A percentile compares a stretch with the other conserved stretches of the same genome.
Evolutionary conservation across 2,888 invertebrate genomes (phyloP).

Genomic region (Argyresthia albistria): DNA sequence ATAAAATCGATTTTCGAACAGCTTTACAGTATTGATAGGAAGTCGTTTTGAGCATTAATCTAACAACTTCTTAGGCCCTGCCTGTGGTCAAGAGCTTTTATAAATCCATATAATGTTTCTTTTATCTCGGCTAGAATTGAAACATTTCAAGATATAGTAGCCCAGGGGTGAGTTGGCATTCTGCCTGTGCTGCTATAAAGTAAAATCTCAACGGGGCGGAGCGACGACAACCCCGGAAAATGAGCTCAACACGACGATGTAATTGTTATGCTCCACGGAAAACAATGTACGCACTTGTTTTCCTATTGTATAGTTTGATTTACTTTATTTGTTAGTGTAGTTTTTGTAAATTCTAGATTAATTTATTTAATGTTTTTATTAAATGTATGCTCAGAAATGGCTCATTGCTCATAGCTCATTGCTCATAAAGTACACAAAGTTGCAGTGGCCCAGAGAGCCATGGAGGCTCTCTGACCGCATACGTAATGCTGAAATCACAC

Average conservation of each 20-base stretch:
- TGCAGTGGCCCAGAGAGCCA: too few relatives aligned
- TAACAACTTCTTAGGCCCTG: not conserved
- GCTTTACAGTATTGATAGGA: too few relatives aligned
- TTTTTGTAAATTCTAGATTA: too few relatives aligned
- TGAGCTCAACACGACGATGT: conserved; percentile 17
- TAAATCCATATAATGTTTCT: not conserved
- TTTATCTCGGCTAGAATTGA: not conserved
- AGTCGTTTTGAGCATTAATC: conserved; percentile 11
- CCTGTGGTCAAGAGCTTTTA: not conserved
- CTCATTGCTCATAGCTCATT: too few relatives aligned
- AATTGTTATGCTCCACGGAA: not conserved
- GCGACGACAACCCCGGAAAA: conserved; percentile 23
- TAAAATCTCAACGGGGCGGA: conserved; percentile 39
- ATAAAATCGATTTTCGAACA: conserved; percentile 53
- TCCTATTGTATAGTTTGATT: too few relatives aligned
- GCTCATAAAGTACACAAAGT: too few relatives aligned
- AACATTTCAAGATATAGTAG: not conserved
- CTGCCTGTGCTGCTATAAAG: conserved; percentile 45
- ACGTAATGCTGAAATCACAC: too few relatives aligned
- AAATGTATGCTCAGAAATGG: too few relatives aligned
- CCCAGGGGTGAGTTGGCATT: conserved; percentile 31
- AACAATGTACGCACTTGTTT: conserved; percentile 13
- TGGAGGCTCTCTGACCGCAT: too few relatives aligned
- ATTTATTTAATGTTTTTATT: too few relatives aligned
- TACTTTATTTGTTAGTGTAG: too few relatives aligned